A percentile compares a stretch with the other conserved stretches of the same genome.
Evolutionary conservation across 2,113 vertebrate species (phyloP).

Genomic region (Coryphaenoides rupestris): DNA sequence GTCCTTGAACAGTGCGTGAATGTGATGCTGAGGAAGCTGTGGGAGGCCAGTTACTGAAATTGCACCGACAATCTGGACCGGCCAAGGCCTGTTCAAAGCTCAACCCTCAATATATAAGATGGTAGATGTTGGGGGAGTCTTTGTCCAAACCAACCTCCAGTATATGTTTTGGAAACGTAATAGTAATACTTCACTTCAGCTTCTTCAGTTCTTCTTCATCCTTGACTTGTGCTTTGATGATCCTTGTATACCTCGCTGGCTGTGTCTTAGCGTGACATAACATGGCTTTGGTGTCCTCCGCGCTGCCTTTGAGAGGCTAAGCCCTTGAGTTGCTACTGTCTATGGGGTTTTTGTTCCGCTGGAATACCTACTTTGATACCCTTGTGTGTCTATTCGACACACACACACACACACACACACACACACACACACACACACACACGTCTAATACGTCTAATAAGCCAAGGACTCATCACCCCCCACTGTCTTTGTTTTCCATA

Average conservation of each 20-base stretch:
- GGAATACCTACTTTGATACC: slow-evolving; percentile 38
- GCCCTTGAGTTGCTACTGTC: slow-evolving; percentile 40
- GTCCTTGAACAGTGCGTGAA: too few species aligned
- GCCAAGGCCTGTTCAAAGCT: too few species aligned
- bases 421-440: too few species aligned
- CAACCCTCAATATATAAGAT: too few species aligned
- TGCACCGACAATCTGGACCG: too few species aligned
- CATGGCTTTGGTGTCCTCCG: slow-evolving; percentile 47
- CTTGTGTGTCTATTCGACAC: slow-evolving; percentile 7
- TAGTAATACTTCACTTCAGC: slow-evolving; percentile 42
- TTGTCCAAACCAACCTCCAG: background rate
- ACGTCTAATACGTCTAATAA: slow-evolving; percentile 30
- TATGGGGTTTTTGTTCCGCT: slow-evolving; percentile 34
- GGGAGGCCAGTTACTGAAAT: too few species aligned
- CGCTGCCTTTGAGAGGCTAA: slow-evolving; percentile 65
- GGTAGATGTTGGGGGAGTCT: too few species aligned
- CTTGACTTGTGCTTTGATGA: slow-evolving; percentile 41
- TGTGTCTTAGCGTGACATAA: slow-evolving; percentile 26
- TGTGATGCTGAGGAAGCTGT: too few species aligned
- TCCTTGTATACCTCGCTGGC: slow-evolving; percentile 13
- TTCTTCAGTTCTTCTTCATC: slow-evolving; percentile 43
- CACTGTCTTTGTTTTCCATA: slow-evolving; percentile 57
- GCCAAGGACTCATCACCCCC: slow-evolving; percentile 8
- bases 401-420: too few species aligned
- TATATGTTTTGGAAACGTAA: too few species aligned